These are phyloP conservation scores for Dugesia japonica DNA, from an alignment of 2,888 invertebrate species.

Conservation along the genomic window DNA sequence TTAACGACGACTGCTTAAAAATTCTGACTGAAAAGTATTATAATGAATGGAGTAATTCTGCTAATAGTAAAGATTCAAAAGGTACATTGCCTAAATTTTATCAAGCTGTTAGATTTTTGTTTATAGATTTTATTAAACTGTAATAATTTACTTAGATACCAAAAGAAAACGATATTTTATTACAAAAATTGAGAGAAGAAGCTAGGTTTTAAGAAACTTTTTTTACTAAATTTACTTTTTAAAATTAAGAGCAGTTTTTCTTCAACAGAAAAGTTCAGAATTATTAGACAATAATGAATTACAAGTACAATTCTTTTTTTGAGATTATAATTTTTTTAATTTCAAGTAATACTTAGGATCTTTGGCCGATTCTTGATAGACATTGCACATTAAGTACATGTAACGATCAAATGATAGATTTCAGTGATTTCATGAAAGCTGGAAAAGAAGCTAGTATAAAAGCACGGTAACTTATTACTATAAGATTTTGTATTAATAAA, in stretches of 20 bases:
- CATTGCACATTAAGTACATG: constrained; percentile 63
- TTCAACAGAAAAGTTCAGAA: constrained; percentile 68
- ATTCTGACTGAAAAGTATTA: constrained; percentile 21
- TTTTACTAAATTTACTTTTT: not conserved
- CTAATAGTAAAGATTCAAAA: not conserved
- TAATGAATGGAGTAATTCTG: not conserved
- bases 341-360: not conserved
- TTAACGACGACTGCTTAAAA: not conserved
- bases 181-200: constrained; percentile 70
- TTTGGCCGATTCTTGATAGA: constrained; percentile 55
- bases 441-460: constrained; percentile 60
- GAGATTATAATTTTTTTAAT: too few species aligned
- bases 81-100: not conserved
- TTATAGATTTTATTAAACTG: too few species aligned
- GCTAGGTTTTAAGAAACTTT: constrained; percentile 51
- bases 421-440: constrained; percentile 67
- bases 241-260: constrained; percentile 58
- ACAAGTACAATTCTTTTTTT: constrained; percentile 57
- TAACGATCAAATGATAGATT: constrained; percentile 64
- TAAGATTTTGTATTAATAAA: too few species aligned
- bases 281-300: constrained; percentile 71
- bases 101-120: constrained; percentile 1
- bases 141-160: constrained; percentile 52
- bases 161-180: constrained; percentile 59
- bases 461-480: too few species aligned